Evolutionary conservation across 2,888 invertebrate genomes (phyloP), one percentile per base, ranked within the genome.

Genomic region (Dichetophora obliterata): DNA sequence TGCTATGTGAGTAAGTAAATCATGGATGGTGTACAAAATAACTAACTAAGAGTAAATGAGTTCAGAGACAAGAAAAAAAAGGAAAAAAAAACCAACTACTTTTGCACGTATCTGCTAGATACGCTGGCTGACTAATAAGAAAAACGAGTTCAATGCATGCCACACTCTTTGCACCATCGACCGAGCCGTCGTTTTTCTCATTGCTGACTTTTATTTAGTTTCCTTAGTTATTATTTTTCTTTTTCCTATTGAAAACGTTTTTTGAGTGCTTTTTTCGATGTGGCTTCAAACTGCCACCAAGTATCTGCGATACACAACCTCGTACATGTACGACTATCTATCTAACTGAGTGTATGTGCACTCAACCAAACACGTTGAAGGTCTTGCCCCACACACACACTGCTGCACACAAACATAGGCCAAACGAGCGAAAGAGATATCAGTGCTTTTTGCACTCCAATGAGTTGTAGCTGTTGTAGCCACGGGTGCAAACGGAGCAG

Each of bases 321-420:
- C 43, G 43, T 43, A 43, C 43, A 43, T 43, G 43, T 43, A 43
- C 43, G 43, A 43, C 43, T 43, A 43, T 43, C 43, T 43, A 43
- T 43, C 43, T 43, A 43, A 43, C 22, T 66, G 66, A 75, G 79
- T 75, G 75, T 73, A 43, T 73, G 73, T 63, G 73, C 66, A 65
- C 78, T 78, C 86, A 85, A 82, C 84, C 86, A 85, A 86, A 87
- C 85, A 86, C 87, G 84, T 84, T 83, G 85, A 84, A 86, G 86
- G 87, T 87, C 86, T 87, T 87, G 86, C 86, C 86, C 86, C 86
- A 43, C 79, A 78, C 75, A 78, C 75, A 75, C 72, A 79, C 65
- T 72, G 50, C 37, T 54, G 43, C 43, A 31, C 50, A 50, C 63
- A 22, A 31, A 57, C 54, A 8, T 22, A n/a, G 75, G 34, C 61